phyloP scores from a whole-genome alignment of 1,140 invertebrate species.

The Pseudomyrmex cubaensis region DNA sequence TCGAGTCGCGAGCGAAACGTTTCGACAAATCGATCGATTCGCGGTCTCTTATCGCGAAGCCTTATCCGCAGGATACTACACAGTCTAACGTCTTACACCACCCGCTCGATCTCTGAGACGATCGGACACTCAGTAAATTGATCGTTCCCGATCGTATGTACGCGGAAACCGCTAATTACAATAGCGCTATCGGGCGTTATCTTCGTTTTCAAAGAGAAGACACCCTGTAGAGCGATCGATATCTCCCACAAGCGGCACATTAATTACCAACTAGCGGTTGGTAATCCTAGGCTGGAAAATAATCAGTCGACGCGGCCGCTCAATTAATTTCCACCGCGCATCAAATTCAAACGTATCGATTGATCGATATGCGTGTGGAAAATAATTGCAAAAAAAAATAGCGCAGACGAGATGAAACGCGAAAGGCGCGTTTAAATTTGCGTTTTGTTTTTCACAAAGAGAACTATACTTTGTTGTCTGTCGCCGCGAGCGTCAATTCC shows the following conservation, averaged over 20 bases:
- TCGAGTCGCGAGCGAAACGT: conserved; percentile 9
- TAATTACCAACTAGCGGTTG: conserved; percentile 68
- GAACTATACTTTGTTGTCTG: background rate
- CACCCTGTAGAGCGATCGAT: conserved; percentile 70
- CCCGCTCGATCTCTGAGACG: background rate
- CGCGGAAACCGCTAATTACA: conserved; percentile 50
- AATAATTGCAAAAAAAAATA: conserved; percentile 24
- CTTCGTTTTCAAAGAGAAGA: conserved; percentile 22
- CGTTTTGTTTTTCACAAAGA: conserved; percentile 22
- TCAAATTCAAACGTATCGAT: conserved; percentile 48
- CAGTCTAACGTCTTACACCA: background rate
- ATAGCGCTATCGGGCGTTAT: conserved; percentile 29
- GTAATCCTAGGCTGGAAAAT: conserved; percentile 68
- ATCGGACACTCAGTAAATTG: conserved; percentile 12
- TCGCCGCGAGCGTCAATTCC: conserved; percentile 7
- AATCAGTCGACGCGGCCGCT: conserved; percentile 67
- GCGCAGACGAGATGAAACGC: too few relatives aligned
- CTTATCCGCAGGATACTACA: background rate
- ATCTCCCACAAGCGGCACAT: conserved; percentile 66
- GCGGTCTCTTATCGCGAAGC: background rate
- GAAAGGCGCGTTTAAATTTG: background rate
- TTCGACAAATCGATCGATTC: conserved; percentile 15
- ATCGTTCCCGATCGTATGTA: background rate
- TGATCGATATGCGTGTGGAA: conserved; percentile 15
- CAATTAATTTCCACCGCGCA: conserved; percentile 63